These are phyloP conservation scores for Sarcophaga carnaria DNA, from an alignment of 2,888 invertebrate genomes.

Conservation along the genomic window DNA sequence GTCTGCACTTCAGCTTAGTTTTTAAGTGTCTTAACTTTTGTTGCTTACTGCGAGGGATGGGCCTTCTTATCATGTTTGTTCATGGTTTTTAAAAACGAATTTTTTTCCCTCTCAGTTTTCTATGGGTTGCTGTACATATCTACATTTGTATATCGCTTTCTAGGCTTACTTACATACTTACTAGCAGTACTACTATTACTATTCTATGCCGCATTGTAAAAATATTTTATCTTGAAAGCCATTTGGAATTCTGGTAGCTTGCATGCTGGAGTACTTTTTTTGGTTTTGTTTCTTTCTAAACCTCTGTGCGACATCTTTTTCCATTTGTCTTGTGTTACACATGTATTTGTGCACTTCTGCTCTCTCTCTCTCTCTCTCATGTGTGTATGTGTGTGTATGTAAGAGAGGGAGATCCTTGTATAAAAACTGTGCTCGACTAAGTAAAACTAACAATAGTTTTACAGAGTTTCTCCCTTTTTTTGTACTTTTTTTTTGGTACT, in stretches of 20 bases:
- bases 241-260: constrained; percentile 62
- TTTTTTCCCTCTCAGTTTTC: not conserved
- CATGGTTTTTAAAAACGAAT: not conserved
- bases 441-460: constrained; percentile 65
- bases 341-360: not conserved
- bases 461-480: constrained; percentile 31
- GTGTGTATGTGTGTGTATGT: not conserved
- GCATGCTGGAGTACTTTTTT: constrained; percentile 22
- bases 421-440: constrained; percentile 47
- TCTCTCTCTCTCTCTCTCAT: not conserved
- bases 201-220: constrained; percentile 48
- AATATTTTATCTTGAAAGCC: constrained; percentile 68
- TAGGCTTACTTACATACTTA: not conserved
- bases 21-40: not conserved
- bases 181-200: constrained; percentile 3
- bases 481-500: constrained; percentile 6
- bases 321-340: constrained; percentile 48
- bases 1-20: not conserved
- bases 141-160: not conserved
- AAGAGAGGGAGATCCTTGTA: no score
- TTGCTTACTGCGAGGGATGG: not conserved
- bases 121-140: not conserved
- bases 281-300: constrained; percentile 22
- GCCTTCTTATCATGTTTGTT: not conserved
- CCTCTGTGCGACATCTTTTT: constrained; percentile 14